Evolutionary conservation across 2,888 invertebrate genomes (phyloP), one percentile per base, ranked within the genome.

Genomic region (Spodoptera littoralis): DNA sequence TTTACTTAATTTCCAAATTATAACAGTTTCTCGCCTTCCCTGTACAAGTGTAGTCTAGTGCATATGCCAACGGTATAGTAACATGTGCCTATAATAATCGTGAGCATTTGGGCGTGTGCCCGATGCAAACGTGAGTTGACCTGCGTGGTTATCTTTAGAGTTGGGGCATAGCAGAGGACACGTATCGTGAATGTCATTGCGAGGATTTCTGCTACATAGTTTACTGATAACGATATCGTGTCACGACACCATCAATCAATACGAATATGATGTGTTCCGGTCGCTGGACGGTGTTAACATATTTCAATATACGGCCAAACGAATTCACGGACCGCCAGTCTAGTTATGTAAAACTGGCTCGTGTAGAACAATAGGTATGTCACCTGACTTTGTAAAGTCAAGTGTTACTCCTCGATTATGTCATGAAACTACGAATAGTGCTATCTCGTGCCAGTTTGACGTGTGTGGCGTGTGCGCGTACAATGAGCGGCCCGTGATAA

Each of bases 71-170:
- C 22, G 12, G 18, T 69, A 60, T 43, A 55, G 42, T 56, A 49
- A 60, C 70, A 48, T 62, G 70, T 45, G 64, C 61, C 68, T 70
- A 67, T 76, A 60, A 57, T 75, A 77, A 61, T 64, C 59, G 59
- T 47, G 71, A 70, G 70, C 73, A 84, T 83, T 91, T 92, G 90
- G 91, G 90, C 86, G 88, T 73, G 87, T 89, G 91, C 90, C 90
- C 90, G 71, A 56, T 59, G 86, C 60, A 58, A 62, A 70, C 65
- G 68, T 60, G 73, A 73, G 77, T 77, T 88, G 90, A 90, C 88
- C 89, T 83, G 82, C 66, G 61, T 76, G 86, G 86, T 90, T 92
- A 92, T 92, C 92, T 92, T 91, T 92, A 91, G 91, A 87, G 85
- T 81, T 81, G 85, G 83, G 84, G 76, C 85, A 79, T 77, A 79